Percentiles rank a stretch among this genome's conserved stretches.
Conservation (phyloP, 2,113 vertebrate genomes). For the Charina bottae region DNA sequence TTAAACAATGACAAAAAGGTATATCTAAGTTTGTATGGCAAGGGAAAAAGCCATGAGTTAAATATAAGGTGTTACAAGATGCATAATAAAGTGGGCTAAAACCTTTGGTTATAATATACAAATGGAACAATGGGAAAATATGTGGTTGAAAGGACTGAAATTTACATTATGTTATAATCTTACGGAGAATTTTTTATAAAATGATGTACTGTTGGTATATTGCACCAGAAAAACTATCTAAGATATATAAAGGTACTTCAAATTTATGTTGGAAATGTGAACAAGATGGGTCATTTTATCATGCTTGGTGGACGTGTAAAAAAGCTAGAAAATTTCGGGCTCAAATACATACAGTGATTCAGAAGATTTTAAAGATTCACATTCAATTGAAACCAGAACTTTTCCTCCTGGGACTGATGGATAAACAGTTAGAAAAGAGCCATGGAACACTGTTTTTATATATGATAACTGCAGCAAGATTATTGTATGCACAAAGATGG, state of each 20-base stretch:
- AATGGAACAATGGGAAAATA: background rate
- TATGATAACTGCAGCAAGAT: background rate
- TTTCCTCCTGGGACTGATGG: background rate
- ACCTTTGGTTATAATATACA: background rate
- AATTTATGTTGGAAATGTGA: background rate
- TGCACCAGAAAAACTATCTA: background rate
- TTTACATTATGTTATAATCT: background rate
- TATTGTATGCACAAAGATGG: background rate
- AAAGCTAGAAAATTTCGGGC: background rate
- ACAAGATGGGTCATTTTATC: background rate
- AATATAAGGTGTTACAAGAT: background rate
- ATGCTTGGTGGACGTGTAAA: background rate
- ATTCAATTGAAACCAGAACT: background rate
- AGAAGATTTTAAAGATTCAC: background rate
- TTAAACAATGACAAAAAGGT: background rate
- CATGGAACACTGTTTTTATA: background rate
- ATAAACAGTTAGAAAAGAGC: background rate
- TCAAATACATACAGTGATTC: background rate
- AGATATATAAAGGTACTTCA: background rate
- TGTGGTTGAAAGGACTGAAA: background rate
- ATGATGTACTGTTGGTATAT: background rate
- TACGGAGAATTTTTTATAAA: background rate
- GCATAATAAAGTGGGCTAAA: background rate
- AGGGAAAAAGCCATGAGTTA: background rate
- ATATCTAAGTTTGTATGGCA: background rate